Evolutionary conservation across 23 tunicate genomes (phyloP), one percentile per base, ranked within the genome.

Genomic region (Corella eumyota): DNA sequence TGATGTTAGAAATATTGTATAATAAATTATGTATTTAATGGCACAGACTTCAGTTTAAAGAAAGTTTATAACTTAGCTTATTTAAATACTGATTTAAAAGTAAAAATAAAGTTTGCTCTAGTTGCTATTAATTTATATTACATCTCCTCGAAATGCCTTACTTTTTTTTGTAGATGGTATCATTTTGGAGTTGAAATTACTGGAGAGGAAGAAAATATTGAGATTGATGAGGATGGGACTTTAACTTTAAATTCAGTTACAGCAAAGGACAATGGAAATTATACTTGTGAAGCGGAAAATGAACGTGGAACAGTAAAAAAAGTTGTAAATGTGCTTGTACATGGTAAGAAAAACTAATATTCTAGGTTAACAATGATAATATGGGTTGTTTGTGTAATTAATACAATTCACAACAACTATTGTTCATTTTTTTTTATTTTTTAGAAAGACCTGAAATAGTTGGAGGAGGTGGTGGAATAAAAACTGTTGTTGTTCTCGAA

Each of bases 141-240:
- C n/a, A n/a, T n/a, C n/a, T n/a, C n/a, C n/a, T n/a, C n/a, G n/a
- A n/a, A n/a, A n/a, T n/a, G n/a, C n/a, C n/a, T n/a, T n/a, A n/a
- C n/a, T n/a, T n/a, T n/a, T n/a, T n/a, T n/a, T n/a, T n/a, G n/a
- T 32, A 88, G 96, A 49, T 88, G 96, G 96, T 88, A 70, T 55
- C 76, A 61, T 24, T 46, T 73, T 25, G 77, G 76, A 1, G 72
- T 27, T 23, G 81, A 78, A 36, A 30, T 88, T n/a, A 32, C 22
- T 2, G 69, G 60, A 32, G 58, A 31, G 17, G 88, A 88, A 45
- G 62, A 58, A 15, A 83, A 77, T 34, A 33, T 88, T 23, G 69
- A 74, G 24, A 78, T 88, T 6, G 88, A 70, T 15, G 53, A 35
- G 20, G 68, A 88, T 30, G 96, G 96, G 6, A 77, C 90, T 23